Conservation (phyloP, 1,140 invertebrate species). For the Neomicropteryx cornuta region DNA sequence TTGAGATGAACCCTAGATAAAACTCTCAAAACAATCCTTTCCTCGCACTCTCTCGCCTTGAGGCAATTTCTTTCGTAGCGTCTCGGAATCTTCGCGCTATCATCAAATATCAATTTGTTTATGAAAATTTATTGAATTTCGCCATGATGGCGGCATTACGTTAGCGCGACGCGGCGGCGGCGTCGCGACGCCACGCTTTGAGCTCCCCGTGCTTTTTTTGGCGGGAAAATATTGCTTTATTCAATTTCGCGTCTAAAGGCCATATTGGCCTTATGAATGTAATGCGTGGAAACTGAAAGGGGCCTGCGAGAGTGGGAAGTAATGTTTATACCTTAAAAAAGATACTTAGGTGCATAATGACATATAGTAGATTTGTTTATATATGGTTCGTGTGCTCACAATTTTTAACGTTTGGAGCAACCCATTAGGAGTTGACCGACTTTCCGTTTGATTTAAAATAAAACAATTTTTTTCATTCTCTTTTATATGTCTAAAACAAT, state of each 20-base stretch:
- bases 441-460: too few relatives aligned
- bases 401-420: too few relatives aligned
- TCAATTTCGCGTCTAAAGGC: constrained; percentile 42
- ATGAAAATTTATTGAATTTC: constrained; percentile 43
- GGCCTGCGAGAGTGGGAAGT: constrained; percentile 24
- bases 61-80: constrained; percentile 2
- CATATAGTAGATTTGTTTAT: background rate
- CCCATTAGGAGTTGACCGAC: too few relatives aligned
- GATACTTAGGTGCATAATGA: background rate
- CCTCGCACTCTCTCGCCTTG: background rate
- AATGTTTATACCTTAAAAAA: constrained; percentile 29
- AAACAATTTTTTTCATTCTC: too few relatives aligned
- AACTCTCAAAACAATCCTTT: too few relatives aligned
- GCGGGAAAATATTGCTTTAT: constrained; percentile 39
- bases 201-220: too few relatives aligned
- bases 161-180: constrained; percentile 37
- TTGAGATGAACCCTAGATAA: too few relatives aligned
- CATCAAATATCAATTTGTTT: constrained; percentile 42
- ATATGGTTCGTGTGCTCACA: background rate
- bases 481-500: too few relatives aligned
- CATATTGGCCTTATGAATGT: too few relatives aligned
- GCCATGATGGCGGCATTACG: constrained; percentile 37
- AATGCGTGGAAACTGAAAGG: constrained; percentile 24
- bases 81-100: constrained; percentile 18
- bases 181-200: constrained; percentile 35